These are phyloP conservation scores for Anabacerthia variegaticeps DNA, from an alignment of 2,797 vertebrate genomes.

Conservation along the genomic window DNA sequence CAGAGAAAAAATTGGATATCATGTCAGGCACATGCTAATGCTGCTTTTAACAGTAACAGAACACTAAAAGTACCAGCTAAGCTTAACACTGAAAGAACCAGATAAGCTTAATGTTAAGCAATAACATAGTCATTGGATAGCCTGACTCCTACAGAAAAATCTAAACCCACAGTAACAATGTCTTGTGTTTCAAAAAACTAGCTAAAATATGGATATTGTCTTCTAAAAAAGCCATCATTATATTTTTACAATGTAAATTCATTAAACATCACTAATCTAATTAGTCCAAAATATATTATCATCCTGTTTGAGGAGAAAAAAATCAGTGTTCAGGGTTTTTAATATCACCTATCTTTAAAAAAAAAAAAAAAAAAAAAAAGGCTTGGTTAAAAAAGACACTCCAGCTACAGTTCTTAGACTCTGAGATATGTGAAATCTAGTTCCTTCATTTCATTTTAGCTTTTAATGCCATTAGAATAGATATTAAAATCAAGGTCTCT, in stretches of 20 bases:
- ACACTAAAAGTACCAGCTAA: neutral
- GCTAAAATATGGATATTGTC: neutral
- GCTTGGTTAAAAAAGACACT: neutral
- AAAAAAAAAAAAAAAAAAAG: neutral
- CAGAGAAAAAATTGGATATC: neutral
- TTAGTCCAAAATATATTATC: neutral
- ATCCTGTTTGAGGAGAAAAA: neutral
- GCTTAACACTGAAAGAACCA: neutral
- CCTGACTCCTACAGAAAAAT: neutral
- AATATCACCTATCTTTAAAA: neutral
- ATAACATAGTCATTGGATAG: neutral
- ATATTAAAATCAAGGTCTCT: neutral
- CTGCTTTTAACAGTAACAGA: neutral
- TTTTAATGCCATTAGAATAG: neutral
- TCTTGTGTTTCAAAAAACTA: neutral
- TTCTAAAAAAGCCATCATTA: neutral
- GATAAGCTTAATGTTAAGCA: neutral
- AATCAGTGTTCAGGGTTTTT: neutral
- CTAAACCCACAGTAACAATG: neutral
- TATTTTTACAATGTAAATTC: neutral
- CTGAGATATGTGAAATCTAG: neutral
- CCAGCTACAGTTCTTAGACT: neutral
- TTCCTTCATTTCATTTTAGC: neutral
- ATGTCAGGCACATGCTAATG: neutral
- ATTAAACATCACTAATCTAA: neutral